Evolutionary conservation across 2,113 vertebrate genomes (phyloP).

Genomic region (Bufo bufo): DNA sequence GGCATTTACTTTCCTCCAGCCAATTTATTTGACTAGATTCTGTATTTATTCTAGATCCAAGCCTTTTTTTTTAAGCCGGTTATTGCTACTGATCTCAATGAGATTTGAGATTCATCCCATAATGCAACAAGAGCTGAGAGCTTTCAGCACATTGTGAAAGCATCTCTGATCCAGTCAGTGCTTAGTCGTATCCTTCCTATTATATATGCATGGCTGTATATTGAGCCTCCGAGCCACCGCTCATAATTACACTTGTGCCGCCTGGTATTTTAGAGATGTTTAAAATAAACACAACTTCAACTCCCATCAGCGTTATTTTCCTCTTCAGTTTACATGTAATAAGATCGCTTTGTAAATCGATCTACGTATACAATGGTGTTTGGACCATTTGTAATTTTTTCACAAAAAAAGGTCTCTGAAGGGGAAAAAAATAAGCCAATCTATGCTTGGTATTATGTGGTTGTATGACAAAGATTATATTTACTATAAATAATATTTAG

Average conservation of each 20-base stretch:
- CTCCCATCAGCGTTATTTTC: background rate
- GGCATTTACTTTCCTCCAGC: background rate
- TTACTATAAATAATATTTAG: too few species aligned
- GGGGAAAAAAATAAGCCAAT: too few species aligned
- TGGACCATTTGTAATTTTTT: too few species aligned
- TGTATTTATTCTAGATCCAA: constrained; percentile 61
- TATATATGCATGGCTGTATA: constrained; percentile 1
- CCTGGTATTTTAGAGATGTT: background rate
- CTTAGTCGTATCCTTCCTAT: background rate
- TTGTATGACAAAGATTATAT: too few species aligned
- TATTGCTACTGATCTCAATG: constrained; percentile 59
- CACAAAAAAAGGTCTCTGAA: too few species aligned
- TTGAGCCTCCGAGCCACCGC: background rate
- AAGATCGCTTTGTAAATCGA: background rate
- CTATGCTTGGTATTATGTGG: background rate
- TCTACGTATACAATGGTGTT: background rate
- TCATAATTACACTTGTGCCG: background rate
- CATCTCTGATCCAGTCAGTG: background rate
- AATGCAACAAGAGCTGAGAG: background rate
- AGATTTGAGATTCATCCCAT: constrained; percentile 61
- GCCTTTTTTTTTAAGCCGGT: constrained; percentile 53
- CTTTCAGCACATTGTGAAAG: background rate
- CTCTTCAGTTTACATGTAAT: background rate
- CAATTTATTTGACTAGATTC: constrained; percentile 16
- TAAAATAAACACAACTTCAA: background rate